phyloP scores from a whole-genome alignment of 1,140 invertebrate species.

The Diplogasteroides magnus region DNA sequence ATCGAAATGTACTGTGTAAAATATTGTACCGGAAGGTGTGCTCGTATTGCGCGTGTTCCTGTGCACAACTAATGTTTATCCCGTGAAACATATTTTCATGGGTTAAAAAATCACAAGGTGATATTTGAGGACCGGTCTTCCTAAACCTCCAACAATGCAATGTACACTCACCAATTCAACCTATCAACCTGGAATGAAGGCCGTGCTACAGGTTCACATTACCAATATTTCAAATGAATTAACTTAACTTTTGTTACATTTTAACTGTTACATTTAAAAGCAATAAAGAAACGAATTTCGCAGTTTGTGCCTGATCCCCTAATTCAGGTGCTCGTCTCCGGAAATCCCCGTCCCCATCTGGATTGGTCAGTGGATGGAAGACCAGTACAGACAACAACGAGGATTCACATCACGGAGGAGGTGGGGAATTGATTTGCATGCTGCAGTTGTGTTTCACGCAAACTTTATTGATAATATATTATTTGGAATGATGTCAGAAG shows the following conservation, averaged over 20 bases:
- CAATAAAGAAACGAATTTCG: too few relatives aligned
- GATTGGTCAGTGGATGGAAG: constrained; percentile 59
- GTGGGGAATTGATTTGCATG: too few relatives aligned
- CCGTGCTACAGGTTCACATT: constrained; percentile 16
- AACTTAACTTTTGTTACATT: neutral
- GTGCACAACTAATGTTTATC: too few relatives aligned
- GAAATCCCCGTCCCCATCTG: constrained; percentile 58
- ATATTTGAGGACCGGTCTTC: too few relatives aligned
- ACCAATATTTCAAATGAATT: constrained; percentile 12
- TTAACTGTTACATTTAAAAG: too few relatives aligned
- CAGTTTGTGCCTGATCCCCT: too few relatives aligned
- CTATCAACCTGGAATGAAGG: constrained; percentile 23
- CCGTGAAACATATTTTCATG: too few relatives aligned
- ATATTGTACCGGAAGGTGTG: too few relatives aligned
- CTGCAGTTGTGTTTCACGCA: neutral
- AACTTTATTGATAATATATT: neutral
- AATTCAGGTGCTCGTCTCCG: constrained; percentile 56
- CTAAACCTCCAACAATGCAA: constrained; percentile 17
- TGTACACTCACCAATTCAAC: constrained; percentile 28
- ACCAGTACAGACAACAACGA: constrained; percentile 48
- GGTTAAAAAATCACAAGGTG: too few relatives aligned
- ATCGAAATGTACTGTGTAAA: too few relatives aligned
- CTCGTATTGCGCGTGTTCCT: too few relatives aligned
- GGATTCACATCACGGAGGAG: constrained; percentile 49
- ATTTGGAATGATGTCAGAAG: too few relatives aligned